These are phyloP conservation scores for Bedellia somnulentella DNA, from an alignment of 2,888 invertebrate genomes.

Conservation along the genomic window DNA sequence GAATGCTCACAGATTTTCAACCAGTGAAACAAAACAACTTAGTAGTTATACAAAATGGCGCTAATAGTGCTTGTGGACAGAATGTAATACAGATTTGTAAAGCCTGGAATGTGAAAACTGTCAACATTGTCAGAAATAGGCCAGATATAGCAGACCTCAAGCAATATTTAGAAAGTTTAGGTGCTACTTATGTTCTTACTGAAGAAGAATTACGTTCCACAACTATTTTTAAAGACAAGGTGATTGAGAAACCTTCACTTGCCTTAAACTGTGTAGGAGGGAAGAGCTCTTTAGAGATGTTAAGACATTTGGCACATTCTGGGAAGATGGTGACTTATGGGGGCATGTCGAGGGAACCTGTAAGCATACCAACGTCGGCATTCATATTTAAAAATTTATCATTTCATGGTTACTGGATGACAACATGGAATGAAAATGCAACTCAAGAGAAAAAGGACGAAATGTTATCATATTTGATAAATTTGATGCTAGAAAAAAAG, in stretches of 20 bases:
- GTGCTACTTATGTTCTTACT: constrained; percentile 86
- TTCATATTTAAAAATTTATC: constrained; percentile 91
- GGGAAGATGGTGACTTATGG: constrained; percentile 95
- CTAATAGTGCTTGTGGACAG: constrained; percentile 95
- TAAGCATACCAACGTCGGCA: constrained; percentile 70
- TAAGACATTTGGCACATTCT: constrained; percentile 72
- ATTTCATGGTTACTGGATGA: constrained; percentile 95
- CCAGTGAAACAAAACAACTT: constrained; percentile 56
- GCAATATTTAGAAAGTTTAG: constrained; percentile 69
- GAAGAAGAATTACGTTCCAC: constrained; percentile 43
- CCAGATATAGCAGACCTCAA: constrained; percentile 72
- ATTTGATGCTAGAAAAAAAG: constrained; percentile 70
- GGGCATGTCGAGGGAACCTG: constrained; percentile 95
- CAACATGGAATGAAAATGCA: constrained; percentile 80
- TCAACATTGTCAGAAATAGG: constrained; percentile 86
- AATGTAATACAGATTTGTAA: constrained; percentile 91
- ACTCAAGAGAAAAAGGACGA: constrained; percentile 54
- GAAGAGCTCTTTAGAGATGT: constrained; percentile 81
- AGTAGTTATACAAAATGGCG: constrained; percentile 95
- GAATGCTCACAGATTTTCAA: constrained; percentile 94
- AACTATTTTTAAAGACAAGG: constrained; percentile 40
- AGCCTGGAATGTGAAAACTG: constrained; percentile 73
- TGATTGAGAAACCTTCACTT: constrained; percentile 70
- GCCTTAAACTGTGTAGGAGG: constrained; percentile 97
- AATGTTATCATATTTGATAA: constrained; percentile 81